Conservation (phyloP, 2,797 vertebrate genomes). For the Otus scops region DNA sequence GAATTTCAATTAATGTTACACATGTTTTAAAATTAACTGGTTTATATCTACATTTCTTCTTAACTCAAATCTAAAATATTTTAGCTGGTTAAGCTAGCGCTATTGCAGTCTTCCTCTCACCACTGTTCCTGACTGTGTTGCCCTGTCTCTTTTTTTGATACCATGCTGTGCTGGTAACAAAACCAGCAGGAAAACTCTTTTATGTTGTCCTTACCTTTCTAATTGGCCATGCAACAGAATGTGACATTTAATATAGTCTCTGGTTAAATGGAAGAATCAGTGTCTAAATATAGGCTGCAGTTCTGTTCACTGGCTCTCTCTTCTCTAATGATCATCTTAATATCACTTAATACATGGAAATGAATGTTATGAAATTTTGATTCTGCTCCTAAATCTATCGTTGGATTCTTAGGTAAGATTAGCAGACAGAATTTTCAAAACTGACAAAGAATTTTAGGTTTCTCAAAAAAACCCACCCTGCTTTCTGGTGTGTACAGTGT, state of each 20-base stretch:
- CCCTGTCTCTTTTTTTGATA: background rate
- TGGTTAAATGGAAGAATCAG: slow-evolving; percentile 32
- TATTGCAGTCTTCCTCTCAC: background rate
- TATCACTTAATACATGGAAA: background rate
- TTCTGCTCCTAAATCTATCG: background rate
- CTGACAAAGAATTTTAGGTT: background rate
- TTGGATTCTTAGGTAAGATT: background rate
- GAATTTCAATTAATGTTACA: background rate
- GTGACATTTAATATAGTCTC: slow-evolving; percentile 57
- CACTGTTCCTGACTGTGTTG: slow-evolving; percentile 8
- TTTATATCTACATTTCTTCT: background rate
- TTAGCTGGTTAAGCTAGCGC: background rate
- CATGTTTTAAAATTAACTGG: background rate
- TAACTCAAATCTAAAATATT: background rate
- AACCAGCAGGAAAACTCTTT: slow-evolving; percentile 51
- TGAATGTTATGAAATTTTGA: background rate
- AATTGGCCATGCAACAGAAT: slow-evolving; percentile 53
- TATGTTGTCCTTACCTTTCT: slow-evolving; percentile 38
- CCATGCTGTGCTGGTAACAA: slow-evolving; percentile 39
- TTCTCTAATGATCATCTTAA: background rate
- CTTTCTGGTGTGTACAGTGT: background rate
- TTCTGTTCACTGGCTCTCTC: background rate
- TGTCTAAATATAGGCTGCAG: slow-evolving; percentile 36
- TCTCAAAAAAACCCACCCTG: accelerated
- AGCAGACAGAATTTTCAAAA: background rate